Conservation (phyloP, 1,140 invertebrate species). For the Dinoponera quadriceps region DNA sequence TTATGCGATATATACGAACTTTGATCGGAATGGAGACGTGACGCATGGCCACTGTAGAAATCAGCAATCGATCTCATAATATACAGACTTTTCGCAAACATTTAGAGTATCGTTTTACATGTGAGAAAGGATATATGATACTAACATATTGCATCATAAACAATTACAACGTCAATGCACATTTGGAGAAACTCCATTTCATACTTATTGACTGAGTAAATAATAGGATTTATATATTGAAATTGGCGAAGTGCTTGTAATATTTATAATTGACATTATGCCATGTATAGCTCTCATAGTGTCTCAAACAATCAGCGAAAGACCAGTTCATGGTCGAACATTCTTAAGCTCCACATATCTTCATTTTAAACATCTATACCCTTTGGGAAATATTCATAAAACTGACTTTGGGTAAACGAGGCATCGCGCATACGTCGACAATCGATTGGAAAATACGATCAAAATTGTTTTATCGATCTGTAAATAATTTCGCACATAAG, state of each 20-base stretch:
- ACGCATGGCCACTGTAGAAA: too few species aligned
- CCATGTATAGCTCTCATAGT: background rate
- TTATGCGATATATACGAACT: background rate
- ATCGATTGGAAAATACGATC: background rate
- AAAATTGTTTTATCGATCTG: background rate
- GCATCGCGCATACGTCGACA: background rate
- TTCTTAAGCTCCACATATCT: background rate
- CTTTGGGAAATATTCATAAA: background rate
- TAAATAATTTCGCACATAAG: conserved; percentile 5
- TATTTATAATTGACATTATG: conserved; percentile 9
- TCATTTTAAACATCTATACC: background rate
- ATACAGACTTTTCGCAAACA: conserved; percentile 17
- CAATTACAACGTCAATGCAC: background rate
- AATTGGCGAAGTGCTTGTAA: conserved; percentile 24
- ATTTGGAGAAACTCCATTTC: background rate
- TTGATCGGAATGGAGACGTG: too few species aligned
- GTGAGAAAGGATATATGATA: background rate
- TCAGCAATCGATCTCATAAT: background rate
- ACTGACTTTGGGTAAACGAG: background rate
- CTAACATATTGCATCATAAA: conserved; percentile 15
- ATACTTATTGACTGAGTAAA: background rate
- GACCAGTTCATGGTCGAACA: conserved; percentile 1
- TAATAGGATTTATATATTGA: background rate
- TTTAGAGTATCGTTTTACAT: conserved; percentile 11
- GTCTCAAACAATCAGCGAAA: background rate